These are phyloP conservation scores for Tetranychus truncatus DNA, from an alignment of 2,888 invertebrate genomes.

Conservation along the genomic window DNA sequence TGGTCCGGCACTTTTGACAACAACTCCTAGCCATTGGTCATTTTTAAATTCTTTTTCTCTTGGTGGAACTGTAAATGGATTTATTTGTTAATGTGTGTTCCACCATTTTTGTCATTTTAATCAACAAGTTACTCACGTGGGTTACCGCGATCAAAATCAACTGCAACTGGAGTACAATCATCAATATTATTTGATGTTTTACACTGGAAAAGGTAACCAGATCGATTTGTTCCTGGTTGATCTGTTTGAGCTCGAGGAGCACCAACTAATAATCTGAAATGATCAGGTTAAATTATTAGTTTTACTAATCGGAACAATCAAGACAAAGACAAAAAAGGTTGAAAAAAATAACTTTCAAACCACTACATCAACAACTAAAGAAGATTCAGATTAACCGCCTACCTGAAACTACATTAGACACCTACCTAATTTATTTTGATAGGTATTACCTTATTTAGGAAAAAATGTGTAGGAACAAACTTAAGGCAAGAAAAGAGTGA, in stretches of 20 bases:
- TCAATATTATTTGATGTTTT: constrained; percentile 45
- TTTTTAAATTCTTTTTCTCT: constrained; percentile 34
- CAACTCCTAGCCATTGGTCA: constrained; percentile 86
- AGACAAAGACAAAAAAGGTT: background rate
- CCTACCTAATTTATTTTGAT: too few relatives aligned
- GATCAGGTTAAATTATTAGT: too few relatives aligned
- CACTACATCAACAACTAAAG: too few relatives aligned
- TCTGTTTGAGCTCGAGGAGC: constrained; percentile 72
- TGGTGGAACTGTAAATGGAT: background rate
- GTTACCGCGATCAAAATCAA: background rate
- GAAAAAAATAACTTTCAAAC: background rate
- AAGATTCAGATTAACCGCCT: too few relatives aligned
- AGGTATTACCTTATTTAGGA: too few relatives aligned
- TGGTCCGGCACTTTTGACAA: constrained; percentile 66
- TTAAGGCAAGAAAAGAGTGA: background rate
- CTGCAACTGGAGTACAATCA: constrained; percentile 43
- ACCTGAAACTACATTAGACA: too few relatives aligned
- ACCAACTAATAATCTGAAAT: constrained; percentile 48
- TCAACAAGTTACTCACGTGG: background rate
- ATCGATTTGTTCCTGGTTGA: constrained; percentile 61
- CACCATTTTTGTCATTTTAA: too few relatives aligned
- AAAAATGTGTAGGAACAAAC: background rate
- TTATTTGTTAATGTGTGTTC: background rate
- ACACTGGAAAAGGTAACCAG: constrained; percentile 80
- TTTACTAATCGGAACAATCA: background rate